Evolutionary conservation across 1,140 invertebrate species (phyloP).

Genomic region (Heliconius nattereri): DNA sequence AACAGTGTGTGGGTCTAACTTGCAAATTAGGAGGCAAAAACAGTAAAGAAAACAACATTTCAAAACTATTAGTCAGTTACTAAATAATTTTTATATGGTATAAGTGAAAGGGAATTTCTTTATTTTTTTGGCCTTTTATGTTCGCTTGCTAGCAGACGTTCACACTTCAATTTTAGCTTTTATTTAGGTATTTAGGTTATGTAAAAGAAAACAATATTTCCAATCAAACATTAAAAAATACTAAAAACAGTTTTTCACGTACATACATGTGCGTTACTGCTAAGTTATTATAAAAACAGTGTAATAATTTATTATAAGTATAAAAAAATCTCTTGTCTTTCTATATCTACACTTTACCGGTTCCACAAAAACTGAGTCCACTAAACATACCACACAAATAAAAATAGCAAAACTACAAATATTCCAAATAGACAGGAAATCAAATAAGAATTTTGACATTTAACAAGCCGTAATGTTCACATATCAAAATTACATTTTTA

Average conservation of each 20-base stretch:
- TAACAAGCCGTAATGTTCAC: not conserved
- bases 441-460: not conserved
- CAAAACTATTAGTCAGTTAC: conserved; percentile 51
- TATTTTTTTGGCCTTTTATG: not conserved
- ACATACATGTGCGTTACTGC: too few species aligned
- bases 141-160: conserved; percentile 11
- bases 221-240: too few species aligned
- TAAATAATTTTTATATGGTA: not conserved
- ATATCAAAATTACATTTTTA: not conserved
- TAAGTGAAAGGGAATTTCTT: conserved; percentile 10
- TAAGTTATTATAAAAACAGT: too few species aligned
- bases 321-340: too few species aligned
- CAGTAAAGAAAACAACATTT: conserved; percentile 51
- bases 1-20: conserved; percentile 47
- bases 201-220: too few species aligned
- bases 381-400: too few species aligned
- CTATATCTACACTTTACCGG: too few species aligned
- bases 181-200: not conserved
- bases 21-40: conserved; percentile 56
- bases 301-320: too few species aligned
- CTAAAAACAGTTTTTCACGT: too few species aligned
- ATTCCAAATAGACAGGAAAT: not conserved
- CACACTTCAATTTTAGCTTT: not conserved
- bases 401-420: too few species aligned
- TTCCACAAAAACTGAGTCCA: too few species aligned